phyloP scores from a whole-genome alignment of 2,888 invertebrate genomes.

The Nemoura dubitans region DNA sequence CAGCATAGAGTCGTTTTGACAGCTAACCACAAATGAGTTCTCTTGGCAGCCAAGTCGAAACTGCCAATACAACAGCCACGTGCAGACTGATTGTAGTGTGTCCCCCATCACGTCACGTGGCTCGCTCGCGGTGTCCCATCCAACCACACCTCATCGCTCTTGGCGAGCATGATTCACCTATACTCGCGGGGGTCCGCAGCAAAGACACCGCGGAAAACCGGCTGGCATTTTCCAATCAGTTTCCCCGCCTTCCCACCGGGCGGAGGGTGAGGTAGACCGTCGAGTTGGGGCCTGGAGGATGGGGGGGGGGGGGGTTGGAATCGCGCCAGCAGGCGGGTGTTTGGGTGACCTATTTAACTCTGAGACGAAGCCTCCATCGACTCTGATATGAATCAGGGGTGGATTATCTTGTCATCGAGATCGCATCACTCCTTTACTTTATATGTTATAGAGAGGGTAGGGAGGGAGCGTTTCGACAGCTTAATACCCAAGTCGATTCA shows the following conservation, averaged over 20 bases:
- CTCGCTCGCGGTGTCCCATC: no score
- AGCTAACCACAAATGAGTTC: no score
- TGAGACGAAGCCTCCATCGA: background rate
- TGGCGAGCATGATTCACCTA: background rate
- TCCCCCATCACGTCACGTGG: no score
- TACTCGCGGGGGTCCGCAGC: background rate
- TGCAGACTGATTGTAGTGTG: no score
- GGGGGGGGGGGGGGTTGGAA: background rate
- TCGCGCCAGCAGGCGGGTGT: background rate
- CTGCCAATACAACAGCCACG: no score
- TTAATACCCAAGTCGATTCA: background rate
- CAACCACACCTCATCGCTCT: background rate
- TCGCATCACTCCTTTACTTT: background rate
- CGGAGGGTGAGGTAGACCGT: background rate
- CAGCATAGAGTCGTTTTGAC: no score
- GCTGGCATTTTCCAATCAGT: conserved; percentile 12
- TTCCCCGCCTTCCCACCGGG: background rate
- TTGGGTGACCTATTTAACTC: conserved; percentile 7
- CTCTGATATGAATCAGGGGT: conserved; percentile 12
- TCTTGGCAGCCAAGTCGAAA: no score
- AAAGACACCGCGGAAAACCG: background rate
- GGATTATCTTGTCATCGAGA: conserved; percentile 7
- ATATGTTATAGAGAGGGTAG: background rate
- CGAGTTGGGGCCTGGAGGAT: background rate
- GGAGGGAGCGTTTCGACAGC: background rate